Conservation (phyloP, 2,113 vertebrate genomes). For the Oenanthe oenanthe region DNA sequence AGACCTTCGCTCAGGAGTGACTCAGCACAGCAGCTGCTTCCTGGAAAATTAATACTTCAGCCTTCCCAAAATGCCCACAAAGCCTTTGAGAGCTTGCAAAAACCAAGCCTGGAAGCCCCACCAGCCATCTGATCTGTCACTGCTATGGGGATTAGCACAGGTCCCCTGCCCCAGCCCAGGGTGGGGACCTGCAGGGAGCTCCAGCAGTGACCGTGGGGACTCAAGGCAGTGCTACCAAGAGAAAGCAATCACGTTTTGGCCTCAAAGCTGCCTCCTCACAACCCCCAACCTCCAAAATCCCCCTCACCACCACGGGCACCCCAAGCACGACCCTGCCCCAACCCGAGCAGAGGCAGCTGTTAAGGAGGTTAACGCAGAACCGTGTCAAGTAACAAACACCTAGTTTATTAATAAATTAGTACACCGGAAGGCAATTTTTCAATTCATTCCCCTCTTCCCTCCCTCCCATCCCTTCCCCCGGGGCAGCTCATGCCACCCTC, state of each 20-base stretch:
- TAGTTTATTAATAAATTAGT: constrained; percentile 89
- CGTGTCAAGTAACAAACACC: constrained; percentile 80
- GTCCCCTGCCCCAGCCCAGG: fast-evolving
- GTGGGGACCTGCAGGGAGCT: background rate
- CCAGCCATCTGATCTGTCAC: background rate
- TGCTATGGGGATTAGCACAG: fast-evolving
- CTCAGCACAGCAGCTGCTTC: constrained; percentile 49
- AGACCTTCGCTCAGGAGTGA: background rate
- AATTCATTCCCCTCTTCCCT: constrained; percentile 54
- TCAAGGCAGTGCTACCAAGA: background rate
- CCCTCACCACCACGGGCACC: background rate
- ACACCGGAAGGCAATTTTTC: constrained; percentile 82
- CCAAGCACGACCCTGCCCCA: background rate
- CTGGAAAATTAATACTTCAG: background rate
- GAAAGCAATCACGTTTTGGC: background rate
- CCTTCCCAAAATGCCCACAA: background rate
- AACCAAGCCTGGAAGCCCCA: background rate
- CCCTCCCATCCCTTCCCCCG: constrained; percentile 38
- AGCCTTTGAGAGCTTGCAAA: background rate
- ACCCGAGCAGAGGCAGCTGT: background rate
- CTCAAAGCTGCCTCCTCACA: fast-evolving
- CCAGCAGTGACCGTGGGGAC: fast-evolving
- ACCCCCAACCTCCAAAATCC: background rate
- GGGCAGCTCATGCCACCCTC: constrained; percentile 40
- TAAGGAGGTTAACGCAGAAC: constrained; percentile 44